These are phyloP conservation scores for Sarcophaga peregrina DNA, from an alignment of 1,140 invertebrate genomes.

Conservation along the genomic window DNA sequence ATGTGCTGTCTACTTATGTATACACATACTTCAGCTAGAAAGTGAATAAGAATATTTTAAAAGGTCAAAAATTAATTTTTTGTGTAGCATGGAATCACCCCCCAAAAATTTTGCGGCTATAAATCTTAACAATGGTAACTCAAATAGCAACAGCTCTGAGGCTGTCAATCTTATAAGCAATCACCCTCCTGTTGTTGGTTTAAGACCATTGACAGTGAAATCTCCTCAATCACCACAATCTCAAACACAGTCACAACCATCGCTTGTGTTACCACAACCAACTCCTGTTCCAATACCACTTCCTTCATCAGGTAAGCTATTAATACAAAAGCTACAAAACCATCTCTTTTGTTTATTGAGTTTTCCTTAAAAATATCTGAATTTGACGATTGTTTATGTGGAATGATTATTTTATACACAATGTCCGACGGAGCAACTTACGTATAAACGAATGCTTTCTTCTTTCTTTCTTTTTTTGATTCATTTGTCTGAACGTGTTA, in stretches of 20 bases:
- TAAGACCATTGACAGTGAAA: neutral
- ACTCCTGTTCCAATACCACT: constrained; percentile 30
- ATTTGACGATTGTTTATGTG: too few relatives aligned
- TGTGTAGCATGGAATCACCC: constrained; percentile 44
- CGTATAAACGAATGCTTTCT: too few relatives aligned
- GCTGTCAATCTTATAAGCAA: constrained; percentile 17
- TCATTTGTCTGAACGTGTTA: too few relatives aligned
- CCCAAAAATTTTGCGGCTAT: neutral
- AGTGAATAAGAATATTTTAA: neutral
- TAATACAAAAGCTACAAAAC: too few relatives aligned
- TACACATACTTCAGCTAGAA: too few relatives aligned
- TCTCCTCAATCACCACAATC: constrained; percentile 13
- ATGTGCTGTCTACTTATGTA: neutral
- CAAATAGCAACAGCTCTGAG: constrained; percentile 28
- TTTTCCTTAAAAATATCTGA: too few relatives aligned
- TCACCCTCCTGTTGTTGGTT: constrained; percentile 37
- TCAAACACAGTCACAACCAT: neutral
- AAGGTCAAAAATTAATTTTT: neutral
- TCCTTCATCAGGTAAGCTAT: constrained; percentile 44
- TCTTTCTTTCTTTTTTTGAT: too few relatives aligned
- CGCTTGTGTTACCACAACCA: neutral
- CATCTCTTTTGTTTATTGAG: too few relatives aligned
- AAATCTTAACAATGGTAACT: constrained; percentile 34
- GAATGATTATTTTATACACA: too few relatives aligned
- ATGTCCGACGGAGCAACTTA: too few relatives aligned